Evolutionary conservation across 2,888 invertebrate genomes (phyloP), one percentile per base, ranked within the genome.

Genomic region (Leucoma salicis): DNA sequence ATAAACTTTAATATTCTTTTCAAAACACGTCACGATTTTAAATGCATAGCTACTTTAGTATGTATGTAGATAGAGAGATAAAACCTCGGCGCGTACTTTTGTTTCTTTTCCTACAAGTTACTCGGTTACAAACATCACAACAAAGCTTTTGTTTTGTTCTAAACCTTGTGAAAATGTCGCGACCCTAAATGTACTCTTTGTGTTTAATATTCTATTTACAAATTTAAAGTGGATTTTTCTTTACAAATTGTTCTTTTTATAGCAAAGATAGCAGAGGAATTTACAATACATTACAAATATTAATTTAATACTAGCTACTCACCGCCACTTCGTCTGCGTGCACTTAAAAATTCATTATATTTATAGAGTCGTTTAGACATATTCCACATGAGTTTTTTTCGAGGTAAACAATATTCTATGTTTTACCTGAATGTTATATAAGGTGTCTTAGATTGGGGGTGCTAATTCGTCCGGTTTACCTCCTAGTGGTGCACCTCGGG

Each of bases 71-170:
- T 55, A 31, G 14, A n/a, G 28, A 59, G 48, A 57, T 60, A 54
- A 46, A 47, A 39, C 34, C 28, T 39, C 31, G 35, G 43, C n/a
- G n/a, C n/a, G n/a, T n/a, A 38, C 42, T 39, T 41, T 53, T 44
- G 44, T 42, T 63, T 60, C 54, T 52, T 46, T 61, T 39, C 51
- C 40, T 32, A 24, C 38, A 28, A 42, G 54, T 64, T 68, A 66
- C 65, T 70, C 70, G 70, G 70, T 70, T 71, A 66, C 59, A 21
- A 21, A 21, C 21, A 56, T 57, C 49, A 59, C 61, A 59, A 61
- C 61, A 58, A 32, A 57, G 54, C 53, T 57, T 58, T 40, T 36
- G 50, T 57, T 65, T 63, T 65, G 54, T 58, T 58, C 46, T 42
- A 41, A 49, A 37, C 41, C 43, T 46, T 38, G 46, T 55, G 56